These are phyloP conservation scores for Tragelaphus imberbis DNA, from an alignment of 2,113 vertebrate species.

Conservation along the genomic window DNA sequence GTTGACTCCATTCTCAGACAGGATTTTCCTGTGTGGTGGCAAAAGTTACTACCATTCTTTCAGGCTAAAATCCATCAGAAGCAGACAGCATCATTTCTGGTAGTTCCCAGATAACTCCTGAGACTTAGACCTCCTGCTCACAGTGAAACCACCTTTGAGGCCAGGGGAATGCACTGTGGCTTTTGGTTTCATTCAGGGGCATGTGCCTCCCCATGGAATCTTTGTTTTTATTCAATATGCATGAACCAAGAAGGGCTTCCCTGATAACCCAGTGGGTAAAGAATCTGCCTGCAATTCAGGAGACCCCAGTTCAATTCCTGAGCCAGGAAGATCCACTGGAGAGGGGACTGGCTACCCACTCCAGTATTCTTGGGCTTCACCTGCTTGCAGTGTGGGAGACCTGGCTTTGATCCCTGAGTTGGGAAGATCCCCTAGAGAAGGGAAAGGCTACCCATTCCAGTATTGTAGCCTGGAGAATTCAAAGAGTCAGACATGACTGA, in stretches of 20 bases:
- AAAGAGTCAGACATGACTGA: neutral
- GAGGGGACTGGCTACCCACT: neutral
- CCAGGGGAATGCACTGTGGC: neutral
- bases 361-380: neutral
- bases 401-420: neutral
- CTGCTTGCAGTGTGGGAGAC: fast-evolving
- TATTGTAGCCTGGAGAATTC: neutral
- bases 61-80: neutral
- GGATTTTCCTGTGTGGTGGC: neutral
- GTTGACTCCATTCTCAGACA: neutral
- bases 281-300: neutral
- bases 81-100: neutral
- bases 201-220: neutral
- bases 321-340: neutral
- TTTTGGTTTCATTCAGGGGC: neutral
- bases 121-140: neutral
- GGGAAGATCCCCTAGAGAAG: neutral
- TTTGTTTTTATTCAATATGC: neutral
- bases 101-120: neutral
- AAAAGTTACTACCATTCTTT: neutral
- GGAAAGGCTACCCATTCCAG: neutral
- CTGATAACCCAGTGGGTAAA: neutral
- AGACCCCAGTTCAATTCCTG: neutral
- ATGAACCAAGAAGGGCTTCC: neutral
- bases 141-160: neutral